These are phyloP conservation scores for Paedocypris sp. DNA, from an alignment of 2,113 vertebrate species.

Conservation along the genomic window DNA sequence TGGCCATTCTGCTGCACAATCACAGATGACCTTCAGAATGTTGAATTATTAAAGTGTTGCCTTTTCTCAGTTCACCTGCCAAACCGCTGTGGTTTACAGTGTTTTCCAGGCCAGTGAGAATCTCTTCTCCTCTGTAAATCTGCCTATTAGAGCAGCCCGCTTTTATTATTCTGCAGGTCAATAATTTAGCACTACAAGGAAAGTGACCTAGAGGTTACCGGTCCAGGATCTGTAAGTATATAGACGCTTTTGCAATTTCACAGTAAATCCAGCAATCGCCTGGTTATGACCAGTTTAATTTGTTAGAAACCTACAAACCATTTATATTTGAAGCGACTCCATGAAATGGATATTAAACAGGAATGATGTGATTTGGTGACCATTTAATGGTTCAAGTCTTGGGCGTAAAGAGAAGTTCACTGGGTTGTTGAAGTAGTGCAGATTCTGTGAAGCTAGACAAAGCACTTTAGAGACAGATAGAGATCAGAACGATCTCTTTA, in stretches of 20 bases:
- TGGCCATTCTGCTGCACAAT: conserved; percentile 14
- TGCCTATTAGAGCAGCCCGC: not conserved
- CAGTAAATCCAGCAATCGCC: not conserved
- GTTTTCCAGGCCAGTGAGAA: conserved; percentile 9
- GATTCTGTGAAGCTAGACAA: no score
- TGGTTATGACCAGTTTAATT: not conserved
- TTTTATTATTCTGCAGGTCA: conserved; percentile 15
- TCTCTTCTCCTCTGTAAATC: not conserved
- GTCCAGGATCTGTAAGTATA: not conserved
- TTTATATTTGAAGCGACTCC: not conserved
- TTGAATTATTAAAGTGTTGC: conserved; percentile 25
- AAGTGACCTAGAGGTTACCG: not conserved
- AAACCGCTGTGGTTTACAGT: not conserved
- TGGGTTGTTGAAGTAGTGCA: no score
- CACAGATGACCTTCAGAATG: conserved; percentile 5
- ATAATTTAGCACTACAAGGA: conserved; percentile 21
- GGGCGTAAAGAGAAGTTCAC: not conserved
- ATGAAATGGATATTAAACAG: not conserved
- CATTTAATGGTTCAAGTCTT: not conserved
- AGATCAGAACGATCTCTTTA: no score
- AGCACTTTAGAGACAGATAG: no score
- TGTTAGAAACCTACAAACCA: not conserved
- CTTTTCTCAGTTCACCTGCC: conserved; percentile 18
- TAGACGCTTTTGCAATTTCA: not conserved
- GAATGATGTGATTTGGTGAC: not conserved